Conservation (phyloP, 2,113 vertebrate genomes). For the Murina feae region DNA sequence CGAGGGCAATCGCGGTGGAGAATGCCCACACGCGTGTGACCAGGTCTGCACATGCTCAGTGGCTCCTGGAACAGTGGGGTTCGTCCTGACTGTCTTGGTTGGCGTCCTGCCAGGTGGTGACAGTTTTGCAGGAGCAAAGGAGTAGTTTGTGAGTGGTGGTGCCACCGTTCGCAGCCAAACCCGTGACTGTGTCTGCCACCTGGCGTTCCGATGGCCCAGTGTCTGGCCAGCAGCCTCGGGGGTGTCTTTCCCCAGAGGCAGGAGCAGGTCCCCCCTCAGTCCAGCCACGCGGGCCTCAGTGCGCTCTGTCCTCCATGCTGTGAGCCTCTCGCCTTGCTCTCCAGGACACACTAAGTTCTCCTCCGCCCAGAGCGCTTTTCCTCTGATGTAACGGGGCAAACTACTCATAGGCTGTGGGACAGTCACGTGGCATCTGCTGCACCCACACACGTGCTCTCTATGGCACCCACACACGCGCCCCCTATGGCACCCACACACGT, state of each 20-base stretch:
- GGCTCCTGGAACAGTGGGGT: constrained; percentile 60
- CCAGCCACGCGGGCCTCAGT: not conserved
- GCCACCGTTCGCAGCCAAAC: constrained; percentile 37
- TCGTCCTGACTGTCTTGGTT: constrained; percentile 68
- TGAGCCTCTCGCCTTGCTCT: not conserved
- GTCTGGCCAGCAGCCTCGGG: constrained; percentile 52
- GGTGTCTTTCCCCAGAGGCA: not conserved
- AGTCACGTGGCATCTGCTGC: too few relatives aligned
- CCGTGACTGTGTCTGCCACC: constrained; percentile 59
- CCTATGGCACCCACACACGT: too few relatives aligned
- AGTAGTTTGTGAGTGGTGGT: constrained; percentile 47
- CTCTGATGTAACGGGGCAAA: not conserved
- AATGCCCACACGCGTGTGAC: too few relatives aligned
- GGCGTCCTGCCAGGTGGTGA: constrained; percentile 60
- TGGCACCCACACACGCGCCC: too few relatives aligned
- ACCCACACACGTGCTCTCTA: too few relatives aligned
- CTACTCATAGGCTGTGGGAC: not conserved
- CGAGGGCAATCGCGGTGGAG: constrained; percentile 3
- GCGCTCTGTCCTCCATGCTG: not conserved
- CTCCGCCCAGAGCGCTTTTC: not conserved
- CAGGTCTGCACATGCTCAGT: constrained; percentile 59
- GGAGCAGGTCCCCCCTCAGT: not conserved
- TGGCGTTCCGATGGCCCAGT: constrained; percentile 65
- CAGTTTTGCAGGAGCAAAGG: constrained; percentile 61
- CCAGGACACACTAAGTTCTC: not conserved